Evolutionary conservation across 2,113 vertebrate species (phyloP), one percentile per base, ranked within the genome.

Genomic region (Psammodynastes pulverulentus): DNA sequence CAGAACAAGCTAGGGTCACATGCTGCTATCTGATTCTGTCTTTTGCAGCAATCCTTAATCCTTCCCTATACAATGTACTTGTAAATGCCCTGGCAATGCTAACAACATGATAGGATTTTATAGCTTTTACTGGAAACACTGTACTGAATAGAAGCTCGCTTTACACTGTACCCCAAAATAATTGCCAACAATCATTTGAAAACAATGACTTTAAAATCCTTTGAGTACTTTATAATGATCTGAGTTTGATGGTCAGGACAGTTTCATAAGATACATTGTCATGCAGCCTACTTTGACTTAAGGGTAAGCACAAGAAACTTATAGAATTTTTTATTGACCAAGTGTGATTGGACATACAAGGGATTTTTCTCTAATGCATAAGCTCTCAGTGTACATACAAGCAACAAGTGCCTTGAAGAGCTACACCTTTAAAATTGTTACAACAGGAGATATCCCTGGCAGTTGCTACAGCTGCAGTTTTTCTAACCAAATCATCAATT

Each of bases 181-280:
- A 88, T 45, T 56, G 23, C 34, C 21, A 88, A 88, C 43, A 26
- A 56, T 56, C 34, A 54, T 88, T 54, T 43, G 72, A 43, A 79
- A 49, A 52, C 46, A 91, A 90, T 93, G 92, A 87, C 87, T 21
- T 94, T 5, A 3, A 86, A 90, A 94, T 62, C 94, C 17, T 48
- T 89, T 92, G 92, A 92, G 56, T 54, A 49, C 84, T 94, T 94
- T 91, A 52, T 45, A 85, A 21, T 2, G 0, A 87, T 93, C 93
- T 89, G 48, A 93, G 90, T 89, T 93, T 87, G 94, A 90, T 89
- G 94, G 79, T 45, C 72, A 85, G 2, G 54, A 91, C 49, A 45
- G 43, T 84, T 90, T 87, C 72, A 95, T 92, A 87, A 51, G 39
- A 53, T 34, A 21, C 54, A 34, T 90, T 93, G 94, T 84, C 84